A percentile compares a stretch with the other conserved stretches of the same genome.
phyloP scores from a whole-genome alignment of 2,888 invertebrate species.

The Drosophila planitibia region DNA sequence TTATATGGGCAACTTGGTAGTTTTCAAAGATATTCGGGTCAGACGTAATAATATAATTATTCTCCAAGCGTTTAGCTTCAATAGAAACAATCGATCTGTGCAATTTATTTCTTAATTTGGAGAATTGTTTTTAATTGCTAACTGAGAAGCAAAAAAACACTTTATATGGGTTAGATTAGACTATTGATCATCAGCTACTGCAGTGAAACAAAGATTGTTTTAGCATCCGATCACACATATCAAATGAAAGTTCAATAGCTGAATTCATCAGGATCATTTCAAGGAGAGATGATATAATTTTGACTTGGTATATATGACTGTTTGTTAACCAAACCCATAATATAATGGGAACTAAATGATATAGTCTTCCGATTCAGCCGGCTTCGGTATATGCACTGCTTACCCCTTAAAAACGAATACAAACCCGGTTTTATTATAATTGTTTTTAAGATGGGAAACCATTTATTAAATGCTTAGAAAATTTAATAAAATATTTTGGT shows the following conservation, averaged over 20 bases:
- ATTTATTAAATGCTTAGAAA: not conserved
- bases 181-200: not conserved
- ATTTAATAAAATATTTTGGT: not conserved
- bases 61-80: no score
- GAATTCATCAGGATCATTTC: not conserved
- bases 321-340: not conserved
- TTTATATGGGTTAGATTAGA: not conserved
- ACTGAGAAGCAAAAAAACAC: not conserved
- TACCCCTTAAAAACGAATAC: not conserved
- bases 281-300: not conserved
- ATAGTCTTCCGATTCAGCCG: not conserved
- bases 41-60: not conserved
- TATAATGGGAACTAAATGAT: not conserved
- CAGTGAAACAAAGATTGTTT: not conserved
- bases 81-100: not conserved
- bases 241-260: not conserved
- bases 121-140: not conserved
- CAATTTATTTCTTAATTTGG: not conserved
- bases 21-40: not conserved
- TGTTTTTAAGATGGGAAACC: not conserved
- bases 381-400: no score
- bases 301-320: not conserved
- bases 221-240: not conserved
- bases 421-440: not conserved
- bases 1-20: not conserved